Evolutionary conservation across 2,888 invertebrate genomes (phyloP), one percentile per base, ranked within the genome.

Genomic region (Melanchra persicariae): DNA sequence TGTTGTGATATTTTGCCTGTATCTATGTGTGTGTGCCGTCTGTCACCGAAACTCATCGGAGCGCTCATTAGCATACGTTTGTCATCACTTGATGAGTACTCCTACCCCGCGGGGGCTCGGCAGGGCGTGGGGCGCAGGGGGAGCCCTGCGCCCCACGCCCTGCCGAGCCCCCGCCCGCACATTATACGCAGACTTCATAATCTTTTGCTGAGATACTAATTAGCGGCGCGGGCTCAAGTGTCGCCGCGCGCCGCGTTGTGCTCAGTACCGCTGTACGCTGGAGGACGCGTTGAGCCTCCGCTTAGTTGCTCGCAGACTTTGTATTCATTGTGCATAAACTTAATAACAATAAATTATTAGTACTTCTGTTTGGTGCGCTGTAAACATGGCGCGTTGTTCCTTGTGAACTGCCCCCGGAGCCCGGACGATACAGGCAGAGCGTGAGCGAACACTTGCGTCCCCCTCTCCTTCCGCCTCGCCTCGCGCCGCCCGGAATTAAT

Each of bases 11-110:
- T 37, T n/a, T n/a, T 19, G n/a, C n/a, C 15, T 24, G 40, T 30
- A 40, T 30, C 47, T 49, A 26, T 9, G 30, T 49, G 45, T 59
- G 47, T 30, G 54, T 58, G 57, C 37, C 61, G 63, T 67, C 55
- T 73, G 74, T 58, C 57, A 26, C 64, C 57, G 63, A 77, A 73
- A 74, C 70, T 80, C 78, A 77, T 64, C 73, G 55, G 64, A 58
- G 67, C 15, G 19, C 62, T 73, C 54, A 74, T 81, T 69, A 78
- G 61, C 69, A 77, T 77, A 79, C 83, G 78, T 75, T 78, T 84
- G 81, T 75, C 69, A 60, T 70, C 59, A 63, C 65, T 73, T 80
- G 83, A 82, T 75, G 79, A 82, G 73, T 52, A 24, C 34, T 8
- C 30, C 54, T 51, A 37, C 10, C 65, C 47, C 30, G n/a, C n/a